Evolutionary conservation across 2,888 invertebrate genomes (phyloP), one percentile per base, ranked within the genome.

Genomic region (Endomychus coccineus): DNA sequence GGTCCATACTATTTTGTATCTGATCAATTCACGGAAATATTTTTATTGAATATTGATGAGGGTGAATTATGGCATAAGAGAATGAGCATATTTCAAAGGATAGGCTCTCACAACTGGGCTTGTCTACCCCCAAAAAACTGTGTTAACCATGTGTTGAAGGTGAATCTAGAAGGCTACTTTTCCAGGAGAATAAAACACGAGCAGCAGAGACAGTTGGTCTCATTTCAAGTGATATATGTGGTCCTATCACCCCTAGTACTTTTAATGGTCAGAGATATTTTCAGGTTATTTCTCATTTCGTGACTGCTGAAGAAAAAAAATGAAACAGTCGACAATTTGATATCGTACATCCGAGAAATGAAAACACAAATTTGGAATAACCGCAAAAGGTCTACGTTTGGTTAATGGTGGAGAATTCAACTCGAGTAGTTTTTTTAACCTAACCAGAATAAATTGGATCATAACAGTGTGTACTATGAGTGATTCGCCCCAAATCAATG

Each of bases 141-240:
- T 39, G 39, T 24, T 28, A 34, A 12, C 11, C 34, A 3, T 42
- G 41, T 23, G 11, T 36, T 17, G 23, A 32, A 13, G 39, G 41
- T 12, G 39, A 42, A 19, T 22, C 33, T 17, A 12, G 33, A 7
- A 30, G 27, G 6, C 11, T 31, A 22, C 36, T 39, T 3, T 42
- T 42, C 21, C 24, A 25, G 10, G 25, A 12, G 10, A 25, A 19
- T n/a, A 14, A n/a, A 23, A 29, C 33, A 11, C 15, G 23, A 13
- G 21, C 36, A n/a, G 34, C 21, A 16, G 30, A 33, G 14, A 27
- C 25, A 27, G 27, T 40, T 14, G 38, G 40, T 27, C 21, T 44
- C 2, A 19, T 43, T 9, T 34, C 43, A 24, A 17, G 27, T 16
- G 43, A 43, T 37, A 5, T 42, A 6, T 24, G 39, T 27, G 44